Percentiles rank a stretch among this genome's conserved stretches.
These are phyloP conservation scores for Athene cunicularia DNA, from an alignment of 2,113 vertebrate genomes.

Conservation along the genomic window DNA sequence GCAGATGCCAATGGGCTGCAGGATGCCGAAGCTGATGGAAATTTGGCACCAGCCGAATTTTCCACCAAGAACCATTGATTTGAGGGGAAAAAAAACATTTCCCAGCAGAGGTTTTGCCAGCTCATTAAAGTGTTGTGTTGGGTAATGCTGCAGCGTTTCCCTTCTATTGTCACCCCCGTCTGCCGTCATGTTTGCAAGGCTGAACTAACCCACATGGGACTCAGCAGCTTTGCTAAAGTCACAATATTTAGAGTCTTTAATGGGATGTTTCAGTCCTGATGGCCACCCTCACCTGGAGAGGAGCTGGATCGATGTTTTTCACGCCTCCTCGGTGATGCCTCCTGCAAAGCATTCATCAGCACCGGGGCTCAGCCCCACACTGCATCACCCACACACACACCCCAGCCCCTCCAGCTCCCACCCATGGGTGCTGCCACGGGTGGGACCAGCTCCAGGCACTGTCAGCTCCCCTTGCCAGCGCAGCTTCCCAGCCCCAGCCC, in stretches of 20 bases:
- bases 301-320: not conserved
- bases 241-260: not conserved
- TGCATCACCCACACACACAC: not conserved
- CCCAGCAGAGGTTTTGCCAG: not conserved
- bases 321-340: not conserved
- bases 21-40: not conserved
- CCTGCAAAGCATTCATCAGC: not conserved
- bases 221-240: fast-evolving
- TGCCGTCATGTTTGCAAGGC: fast-evolving
- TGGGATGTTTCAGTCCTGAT: fast-evolving
- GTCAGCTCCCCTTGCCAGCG: not conserved
- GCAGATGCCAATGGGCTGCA: fast-evolving
- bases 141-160: not conserved
- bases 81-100: not conserved
- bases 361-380: not conserved
- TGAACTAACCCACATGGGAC: fast-evolving
- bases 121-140: fast-evolving
- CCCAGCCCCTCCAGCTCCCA: not conserved
- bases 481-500: not conserved
- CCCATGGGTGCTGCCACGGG: not conserved
- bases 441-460: not conserved
- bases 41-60: fast-evolving
- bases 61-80: fast-evolving
- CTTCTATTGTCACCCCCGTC: fast-evolving
- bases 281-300: not conserved